Evolutionary conservation across 2,888 invertebrate species (phyloP).

Genomic region (Ecdyonurus torrentis): DNA sequence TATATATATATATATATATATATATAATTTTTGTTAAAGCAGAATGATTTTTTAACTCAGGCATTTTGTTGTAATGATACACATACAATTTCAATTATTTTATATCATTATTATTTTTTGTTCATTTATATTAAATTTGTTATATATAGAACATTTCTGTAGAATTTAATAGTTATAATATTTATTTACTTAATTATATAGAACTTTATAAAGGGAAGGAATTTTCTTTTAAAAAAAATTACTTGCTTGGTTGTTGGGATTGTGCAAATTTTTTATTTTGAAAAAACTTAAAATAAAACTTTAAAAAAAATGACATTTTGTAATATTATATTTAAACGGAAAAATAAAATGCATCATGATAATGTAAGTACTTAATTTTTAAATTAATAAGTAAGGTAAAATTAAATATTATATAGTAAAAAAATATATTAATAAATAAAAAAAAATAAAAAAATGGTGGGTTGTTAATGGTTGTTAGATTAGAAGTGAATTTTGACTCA

Average conservation of each 20-base stretch:
- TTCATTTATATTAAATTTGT: too few species aligned
- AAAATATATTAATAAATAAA: background rate
- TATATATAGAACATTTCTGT: too few species aligned
- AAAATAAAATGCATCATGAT: background rate
- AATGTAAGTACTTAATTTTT: background rate
- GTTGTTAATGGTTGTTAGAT: slow-evolving; percentile 2
- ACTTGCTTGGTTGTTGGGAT: background rate
- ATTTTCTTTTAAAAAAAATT: background rate
- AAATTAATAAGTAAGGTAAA: too few species aligned
- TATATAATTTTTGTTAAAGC: too few species aligned
- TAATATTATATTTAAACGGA: background rate
- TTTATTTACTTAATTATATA: background rate
- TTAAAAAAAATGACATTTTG: background rate
- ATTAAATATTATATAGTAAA: background rate
- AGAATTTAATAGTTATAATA: too few species aligned
- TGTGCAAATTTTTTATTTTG: background rate
- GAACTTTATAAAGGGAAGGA: background rate
- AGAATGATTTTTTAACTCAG: too few species aligned
- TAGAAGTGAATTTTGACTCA: background rate
- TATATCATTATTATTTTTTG: too few species aligned
- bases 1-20: too few species aligned
- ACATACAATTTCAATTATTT: too few species aligned
- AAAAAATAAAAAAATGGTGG: background rate
- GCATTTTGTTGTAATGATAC: too few species aligned
- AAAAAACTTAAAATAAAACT: background rate